Conservation (phyloP, 2,888 invertebrate species). For the Conistra vaccinii region DNA sequence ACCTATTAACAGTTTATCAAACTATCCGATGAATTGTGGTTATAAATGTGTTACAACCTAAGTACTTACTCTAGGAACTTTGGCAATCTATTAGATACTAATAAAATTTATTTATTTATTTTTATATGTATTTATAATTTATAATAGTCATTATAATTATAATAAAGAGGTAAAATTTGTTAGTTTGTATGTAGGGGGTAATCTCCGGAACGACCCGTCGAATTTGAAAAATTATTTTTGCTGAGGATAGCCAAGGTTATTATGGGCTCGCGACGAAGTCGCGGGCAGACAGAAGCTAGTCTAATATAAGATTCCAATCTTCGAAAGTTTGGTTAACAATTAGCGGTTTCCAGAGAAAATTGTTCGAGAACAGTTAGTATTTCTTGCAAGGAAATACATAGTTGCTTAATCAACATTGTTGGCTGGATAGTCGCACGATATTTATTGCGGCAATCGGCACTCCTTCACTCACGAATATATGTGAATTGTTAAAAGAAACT, state of each 20-base stretch:
- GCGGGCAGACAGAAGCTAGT: too few relatives aligned
- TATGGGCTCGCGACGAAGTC: too few relatives aligned
- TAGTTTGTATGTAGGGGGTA: too few relatives aligned
- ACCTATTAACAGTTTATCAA: neutral
- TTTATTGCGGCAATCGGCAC: constrained; percentile 54
- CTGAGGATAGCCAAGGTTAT: too few relatives aligned
- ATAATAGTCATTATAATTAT: too few relatives aligned
- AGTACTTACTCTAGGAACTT: neutral
- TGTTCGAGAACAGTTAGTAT: constrained; percentile 32
- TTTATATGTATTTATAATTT: too few relatives aligned
- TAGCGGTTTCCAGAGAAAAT: constrained; percentile 51
- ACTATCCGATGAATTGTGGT: neutral
- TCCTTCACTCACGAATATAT: constrained; percentile 54
- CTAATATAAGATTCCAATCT: constrained; percentile 29
- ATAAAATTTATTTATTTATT: too few relatives aligned
- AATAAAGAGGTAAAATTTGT: too few relatives aligned
- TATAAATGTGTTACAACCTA: neutral
- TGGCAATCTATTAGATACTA: too few relatives aligned
- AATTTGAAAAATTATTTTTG: too few relatives aligned
- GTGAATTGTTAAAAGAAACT: constrained; percentile 58
- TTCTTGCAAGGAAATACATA: constrained; percentile 43
- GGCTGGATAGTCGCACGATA: constrained; percentile 20
- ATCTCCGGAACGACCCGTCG: too few relatives aligned
- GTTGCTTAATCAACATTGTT: constrained; percentile 49
- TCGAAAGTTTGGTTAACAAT: constrained; percentile 39